Conservation (phyloP, 2,888 invertebrate species). For the Drosophila greeni region DNA sequence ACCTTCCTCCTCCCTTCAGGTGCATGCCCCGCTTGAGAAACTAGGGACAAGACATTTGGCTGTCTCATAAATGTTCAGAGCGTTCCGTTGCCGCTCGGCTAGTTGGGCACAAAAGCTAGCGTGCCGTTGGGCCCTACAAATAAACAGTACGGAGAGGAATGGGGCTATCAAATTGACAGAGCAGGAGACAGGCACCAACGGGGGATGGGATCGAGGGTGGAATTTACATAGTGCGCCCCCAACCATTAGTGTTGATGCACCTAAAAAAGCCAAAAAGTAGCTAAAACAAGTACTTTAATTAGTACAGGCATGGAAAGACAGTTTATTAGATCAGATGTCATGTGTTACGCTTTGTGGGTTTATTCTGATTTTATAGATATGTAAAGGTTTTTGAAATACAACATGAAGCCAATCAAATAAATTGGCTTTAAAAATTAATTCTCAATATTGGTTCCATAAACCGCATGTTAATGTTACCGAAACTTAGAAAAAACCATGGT, state of each 20-base stretch:
- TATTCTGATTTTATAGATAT: neutral
- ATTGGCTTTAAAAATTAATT: neutral
- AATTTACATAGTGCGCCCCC: slow-evolving; percentile 21
- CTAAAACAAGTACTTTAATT: slow-evolving; percentile 1
- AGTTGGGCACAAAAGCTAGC: slow-evolving; percentile 57
- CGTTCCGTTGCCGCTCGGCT: slow-evolving; percentile 51
- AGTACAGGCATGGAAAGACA: neutral
- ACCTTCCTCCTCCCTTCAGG: neutral
- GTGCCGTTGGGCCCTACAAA: slow-evolving; percentile 56
- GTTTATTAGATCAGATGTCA: neutral
- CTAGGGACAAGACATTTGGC: slow-evolving; percentile 57
- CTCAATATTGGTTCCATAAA: neutral
- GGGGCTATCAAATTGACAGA: slow-evolving; percentile 57
- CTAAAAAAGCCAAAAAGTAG: neutral
- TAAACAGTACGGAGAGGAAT: slow-evolving; percentile 19
- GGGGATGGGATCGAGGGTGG: slow-evolving; percentile 5
- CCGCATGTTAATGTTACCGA: accelerated
- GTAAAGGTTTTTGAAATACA: neutral
- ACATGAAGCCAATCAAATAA: neutral
- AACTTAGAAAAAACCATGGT: neutral
- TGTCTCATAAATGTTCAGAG: slow-evolving; percentile 68
- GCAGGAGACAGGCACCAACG: slow-evolving; percentile 30
- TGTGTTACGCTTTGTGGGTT: neutral
- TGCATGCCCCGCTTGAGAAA: slow-evolving; percentile 12
- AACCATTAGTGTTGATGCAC: slow-evolving; percentile 7